Percentiles rank a stretch among this genome's conserved stretches.
Conservation (phyloP, 35 echinoderm and acorn worm genomes). For the Hemicentrotus pulcherrimus region DNA sequence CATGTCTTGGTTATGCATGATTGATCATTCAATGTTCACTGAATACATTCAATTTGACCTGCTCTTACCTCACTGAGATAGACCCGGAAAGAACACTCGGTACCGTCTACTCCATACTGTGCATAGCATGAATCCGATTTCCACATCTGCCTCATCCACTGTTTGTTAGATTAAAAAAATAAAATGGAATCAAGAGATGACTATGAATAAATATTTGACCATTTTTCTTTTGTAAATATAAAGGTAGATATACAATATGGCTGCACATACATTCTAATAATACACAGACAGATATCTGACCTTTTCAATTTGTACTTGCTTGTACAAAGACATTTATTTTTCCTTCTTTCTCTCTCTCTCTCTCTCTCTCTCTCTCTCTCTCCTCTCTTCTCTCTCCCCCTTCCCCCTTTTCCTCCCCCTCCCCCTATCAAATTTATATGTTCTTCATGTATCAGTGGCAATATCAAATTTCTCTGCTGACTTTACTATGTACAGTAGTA, state of each 20-base stretch:
- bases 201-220: neutral
- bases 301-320: too few species aligned
- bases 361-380: neutral
- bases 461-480: too few species aligned
- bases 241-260: too few species aligned
- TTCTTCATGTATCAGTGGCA: too few species aligned
- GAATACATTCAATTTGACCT: neutral
- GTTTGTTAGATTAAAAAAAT: neutral
- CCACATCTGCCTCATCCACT: slow-evolving; percentile 96
- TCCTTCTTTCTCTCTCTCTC: neutral
- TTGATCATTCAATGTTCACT: too few species aligned
- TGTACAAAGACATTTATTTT: too few species aligned
- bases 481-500: too few species aligned
- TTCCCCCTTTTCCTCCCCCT: neutral
- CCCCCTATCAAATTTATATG: too few species aligned
- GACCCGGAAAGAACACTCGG: slow-evolving; percentile 72
- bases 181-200: neutral
- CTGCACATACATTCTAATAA: too few species aligned
- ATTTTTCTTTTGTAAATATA: neutral
- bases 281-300: too few species aligned
- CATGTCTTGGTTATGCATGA: too few species aligned
- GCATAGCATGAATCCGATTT: slow-evolving; percentile 74
- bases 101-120: slow-evolving; percentile 73
- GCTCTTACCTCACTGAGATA: slow-evolving; percentile 85
- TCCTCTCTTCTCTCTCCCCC: neutral